Evolutionary conservation across 1,140 invertebrate genomes (phyloP).

Genomic region (Zaprionus vittiger): DNA sequence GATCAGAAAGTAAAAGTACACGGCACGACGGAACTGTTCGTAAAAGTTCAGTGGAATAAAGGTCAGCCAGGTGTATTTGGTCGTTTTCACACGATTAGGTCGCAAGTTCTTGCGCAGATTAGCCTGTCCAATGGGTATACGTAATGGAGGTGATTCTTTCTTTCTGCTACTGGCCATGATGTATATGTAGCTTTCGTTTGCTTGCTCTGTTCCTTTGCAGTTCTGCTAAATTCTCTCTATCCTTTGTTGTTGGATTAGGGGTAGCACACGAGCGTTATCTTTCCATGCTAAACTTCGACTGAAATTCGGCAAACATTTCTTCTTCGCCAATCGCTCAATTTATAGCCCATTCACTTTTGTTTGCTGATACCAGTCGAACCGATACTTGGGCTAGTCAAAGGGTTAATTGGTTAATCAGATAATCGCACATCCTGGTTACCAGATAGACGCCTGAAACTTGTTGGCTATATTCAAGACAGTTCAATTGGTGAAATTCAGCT

Average conservation of each 20-base stretch:
- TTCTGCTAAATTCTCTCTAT: background rate
- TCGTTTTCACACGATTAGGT: conserved; percentile 87
- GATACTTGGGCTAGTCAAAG: background rate
- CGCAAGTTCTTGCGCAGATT: conserved; percentile 2
- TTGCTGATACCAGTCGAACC: background rate
- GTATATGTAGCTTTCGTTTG: background rate
- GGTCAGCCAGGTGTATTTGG: conserved; percentile 90
- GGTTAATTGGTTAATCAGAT: conserved; percentile 23
- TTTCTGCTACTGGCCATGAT: conserved; percentile 16
- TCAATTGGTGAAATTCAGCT: background rate
- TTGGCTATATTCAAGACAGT: background rate
- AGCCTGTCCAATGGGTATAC: conserved; percentile 44
- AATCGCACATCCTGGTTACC: conserved; percentile 6
- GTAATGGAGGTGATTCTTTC: conserved; percentile 23
- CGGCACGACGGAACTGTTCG: conserved; percentile 92
- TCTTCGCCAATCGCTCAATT: conserved; percentile 7
- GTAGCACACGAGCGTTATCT: conserved; percentile 41
- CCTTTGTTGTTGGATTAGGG: conserved; percentile 21
- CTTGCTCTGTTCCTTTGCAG: background rate
- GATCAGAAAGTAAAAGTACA: conserved; percentile 93
- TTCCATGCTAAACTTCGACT: conserved; percentile 49
- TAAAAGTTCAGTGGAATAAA: conserved; percentile 93
- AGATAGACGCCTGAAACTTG: background rate
- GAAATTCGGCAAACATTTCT: conserved; percentile 34
- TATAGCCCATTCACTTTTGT: conserved; percentile 9